Evolutionary conservation across 2,113 vertebrate species (phyloP).

Genomic region (Melanostigma gelatinosum): DNA sequence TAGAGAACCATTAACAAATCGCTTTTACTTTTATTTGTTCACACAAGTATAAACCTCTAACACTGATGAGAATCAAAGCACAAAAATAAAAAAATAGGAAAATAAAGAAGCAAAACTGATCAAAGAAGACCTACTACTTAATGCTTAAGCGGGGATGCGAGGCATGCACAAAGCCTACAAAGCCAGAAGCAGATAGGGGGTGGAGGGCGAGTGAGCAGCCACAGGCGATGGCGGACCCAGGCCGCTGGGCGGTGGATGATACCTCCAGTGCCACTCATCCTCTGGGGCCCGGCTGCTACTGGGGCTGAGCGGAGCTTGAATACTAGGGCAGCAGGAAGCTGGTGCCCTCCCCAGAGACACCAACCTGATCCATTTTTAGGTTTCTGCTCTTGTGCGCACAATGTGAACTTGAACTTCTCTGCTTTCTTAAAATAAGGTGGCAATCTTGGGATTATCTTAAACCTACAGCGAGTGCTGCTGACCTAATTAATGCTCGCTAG

Average conservation of each 20-base stretch:
- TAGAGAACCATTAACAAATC: not conserved
- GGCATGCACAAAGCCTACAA: slow-evolving; percentile 79
- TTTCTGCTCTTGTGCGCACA: slow-evolving; percentile 69
- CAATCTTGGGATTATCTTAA: slow-evolving; percentile 83
- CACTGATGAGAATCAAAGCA: slow-evolving; percentile 22
- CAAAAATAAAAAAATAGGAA: slow-evolving; percentile 35
- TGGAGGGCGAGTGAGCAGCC: slow-evolving; percentile 65
- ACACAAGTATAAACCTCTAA: slow-evolving; percentile 1
- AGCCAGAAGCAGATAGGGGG: slow-evolving; percentile 66
- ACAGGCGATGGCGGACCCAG: slow-evolving; percentile 60
- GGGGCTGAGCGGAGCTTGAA: slow-evolving; percentile 29
- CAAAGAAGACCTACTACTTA: slow-evolving; percentile 63
- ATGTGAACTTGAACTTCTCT: slow-evolving; percentile 82
- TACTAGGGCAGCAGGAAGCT: slow-evolving; percentile 66
- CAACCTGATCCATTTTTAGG: slow-evolving; percentile 81
- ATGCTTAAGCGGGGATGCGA: slow-evolving; percentile 60
- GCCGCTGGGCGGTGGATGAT: slow-evolving; percentile 61
- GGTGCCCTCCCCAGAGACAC: slow-evolving; percentile 63
- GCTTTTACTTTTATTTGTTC: slow-evolving; percentile 5
- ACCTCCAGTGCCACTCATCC: slow-evolving; percentile 81
- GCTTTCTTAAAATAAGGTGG: slow-evolving; percentile 83
- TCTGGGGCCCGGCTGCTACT: slow-evolving; percentile 50
- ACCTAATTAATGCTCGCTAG: slow-evolving; percentile 76
- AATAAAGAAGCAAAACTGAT: slow-evolving; percentile 36
- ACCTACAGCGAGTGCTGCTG: slow-evolving; percentile 72